phyloP scores from a whole-genome alignment of 1,140 invertebrate species.

The Frieseomelitta varia region DNA sequence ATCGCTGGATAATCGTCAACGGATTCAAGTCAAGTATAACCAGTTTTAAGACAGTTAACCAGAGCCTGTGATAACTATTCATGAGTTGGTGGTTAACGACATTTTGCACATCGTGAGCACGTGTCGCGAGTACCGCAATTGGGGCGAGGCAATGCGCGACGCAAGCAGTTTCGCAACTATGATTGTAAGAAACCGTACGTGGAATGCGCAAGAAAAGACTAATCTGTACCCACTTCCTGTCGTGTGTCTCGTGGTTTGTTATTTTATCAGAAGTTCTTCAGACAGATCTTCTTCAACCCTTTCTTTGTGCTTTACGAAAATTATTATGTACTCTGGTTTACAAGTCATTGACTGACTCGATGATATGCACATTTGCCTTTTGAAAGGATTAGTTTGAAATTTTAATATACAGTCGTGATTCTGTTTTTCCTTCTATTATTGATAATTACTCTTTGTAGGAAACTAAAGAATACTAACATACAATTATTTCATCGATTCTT shows the following conservation, averaged over 20 bases:
- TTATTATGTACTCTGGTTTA: neutral
- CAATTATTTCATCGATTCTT: no score
- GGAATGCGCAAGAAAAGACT: slow-evolving; percentile 18
- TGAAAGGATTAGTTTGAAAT: accelerated
- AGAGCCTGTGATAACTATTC: neutral
- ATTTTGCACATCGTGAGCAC: slow-evolving; percentile 30
- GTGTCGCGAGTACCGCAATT: slow-evolving; percentile 39
- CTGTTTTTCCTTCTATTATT: no score
- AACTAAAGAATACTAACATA: no score
- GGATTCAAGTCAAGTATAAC: slow-evolving; percentile 5
- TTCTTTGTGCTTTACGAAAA: neutral
- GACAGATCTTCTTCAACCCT: neutral
- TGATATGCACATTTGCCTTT: neutral
- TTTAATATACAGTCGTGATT: neutral
- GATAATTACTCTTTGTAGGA: no score
- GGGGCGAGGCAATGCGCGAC: slow-evolving; percentile 11
- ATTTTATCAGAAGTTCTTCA: neutral
- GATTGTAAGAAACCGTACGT: slow-evolving; percentile 24
- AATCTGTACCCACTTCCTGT: slow-evolving; percentile 1
- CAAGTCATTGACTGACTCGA: neutral
- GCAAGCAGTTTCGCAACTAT: slow-evolving; percentile 13
- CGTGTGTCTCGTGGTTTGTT: slow-evolving; percentile 15
- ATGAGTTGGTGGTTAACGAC: neutral
- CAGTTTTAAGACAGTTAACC: neutral
- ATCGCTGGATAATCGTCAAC: neutral